Evolutionary conservation across 2,797 vertebrate genomes (phyloP).

Genomic region (Acanthopagrus latus): DNA sequence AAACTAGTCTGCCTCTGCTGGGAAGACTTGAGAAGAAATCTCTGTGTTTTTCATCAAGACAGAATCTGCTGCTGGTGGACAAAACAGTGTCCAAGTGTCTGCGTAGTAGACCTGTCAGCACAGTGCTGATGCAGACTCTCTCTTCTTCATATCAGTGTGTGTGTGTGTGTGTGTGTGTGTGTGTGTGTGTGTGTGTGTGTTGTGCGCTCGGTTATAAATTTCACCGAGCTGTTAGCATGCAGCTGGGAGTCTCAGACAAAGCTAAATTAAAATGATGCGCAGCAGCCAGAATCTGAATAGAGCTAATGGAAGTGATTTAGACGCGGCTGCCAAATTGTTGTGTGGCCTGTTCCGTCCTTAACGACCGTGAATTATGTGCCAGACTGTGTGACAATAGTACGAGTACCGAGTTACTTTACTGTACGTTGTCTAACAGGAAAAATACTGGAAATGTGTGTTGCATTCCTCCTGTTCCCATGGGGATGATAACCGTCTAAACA

Average conservation of each 20-base stretch:
- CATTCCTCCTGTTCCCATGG: slow-evolving; percentile 72
- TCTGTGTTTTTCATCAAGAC: not conserved
- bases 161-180: not conserved
- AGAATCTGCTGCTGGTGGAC: not conserved
- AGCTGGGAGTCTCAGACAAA: slow-evolving; percentile 40
- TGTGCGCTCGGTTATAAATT: slow-evolving; percentile 51
- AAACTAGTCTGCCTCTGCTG: not conserved
- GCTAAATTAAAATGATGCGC: slow-evolving; percentile 59
- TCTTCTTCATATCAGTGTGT: slow-evolving; percentile 27
- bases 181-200: not conserved
- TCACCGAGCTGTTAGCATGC: slow-evolving; percentile 39
- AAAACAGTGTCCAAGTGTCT: slow-evolving; percentile 20
- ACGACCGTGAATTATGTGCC: slow-evolving; percentile 16
- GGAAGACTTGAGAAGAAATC: not conserved
- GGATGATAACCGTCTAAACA: slow-evolving; percentile 64
- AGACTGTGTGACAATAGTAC: slow-evolving; percentile 19
- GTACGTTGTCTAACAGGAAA: slow-evolving; percentile 41
- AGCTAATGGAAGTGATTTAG: slow-evolving; percentile 56
- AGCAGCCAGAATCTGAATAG: slow-evolving; percentile 37
- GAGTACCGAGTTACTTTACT: not conserved
- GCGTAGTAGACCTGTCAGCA: slow-evolving; percentile 38
- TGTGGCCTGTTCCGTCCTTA: slow-evolving; percentile 20
- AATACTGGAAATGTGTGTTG: slow-evolving; percentile 45
- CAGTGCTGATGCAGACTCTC: slow-evolving; percentile 29
- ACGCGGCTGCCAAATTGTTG: slow-evolving; percentile 31